Evolutionary conservation across 2,797 vertebrate genomes (phyloP).

Genomic region (Muraenolepis orangiensis): DNA sequence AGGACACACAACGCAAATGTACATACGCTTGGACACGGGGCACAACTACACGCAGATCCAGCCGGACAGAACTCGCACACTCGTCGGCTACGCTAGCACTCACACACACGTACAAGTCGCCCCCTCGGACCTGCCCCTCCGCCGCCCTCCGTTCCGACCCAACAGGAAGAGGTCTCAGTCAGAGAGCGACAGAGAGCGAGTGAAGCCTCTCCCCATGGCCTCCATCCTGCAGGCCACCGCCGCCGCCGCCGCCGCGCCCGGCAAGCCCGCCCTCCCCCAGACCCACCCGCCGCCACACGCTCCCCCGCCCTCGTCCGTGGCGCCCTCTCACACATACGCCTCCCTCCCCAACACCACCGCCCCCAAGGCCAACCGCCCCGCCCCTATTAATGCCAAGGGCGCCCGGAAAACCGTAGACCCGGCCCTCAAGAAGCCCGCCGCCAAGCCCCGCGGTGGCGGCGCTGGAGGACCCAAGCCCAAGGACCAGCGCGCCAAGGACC

Average conservation of each 20-base stretch:
- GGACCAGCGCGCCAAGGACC: slow-evolving; percentile 60
- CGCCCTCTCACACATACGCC: slow-evolving; percentile 77
- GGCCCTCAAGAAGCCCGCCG: slow-evolving; percentile 89
- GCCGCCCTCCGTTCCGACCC: slow-evolving; percentile 81
- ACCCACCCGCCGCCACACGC: not conserved
- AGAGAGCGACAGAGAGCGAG: slow-evolving; percentile 96
- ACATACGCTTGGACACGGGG: slow-evolving; percentile 75
- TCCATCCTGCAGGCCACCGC: slow-evolving; percentile 89
- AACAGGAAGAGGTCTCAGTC: slow-evolving; percentile 92
- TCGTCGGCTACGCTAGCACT: slow-evolving; percentile 64
- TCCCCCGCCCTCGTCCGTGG: slow-evolving; percentile 55
- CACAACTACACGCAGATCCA: slow-evolving; percentile 74
- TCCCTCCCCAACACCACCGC: slow-evolving; percentile 82
- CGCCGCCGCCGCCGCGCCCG: not conserved
- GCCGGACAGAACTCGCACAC: slow-evolving; percentile 70
- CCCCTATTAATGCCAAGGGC: slow-evolving; percentile 85
- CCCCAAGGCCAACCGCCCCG: slow-evolving; percentile 87
- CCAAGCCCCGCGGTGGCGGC: slow-evolving; percentile 83
- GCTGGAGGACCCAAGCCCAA: slow-evolving; percentile 80
- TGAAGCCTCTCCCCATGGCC: slow-evolving; percentile 92
- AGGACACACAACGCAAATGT: slow-evolving; percentile 70
- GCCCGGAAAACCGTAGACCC: slow-evolving; percentile 87
- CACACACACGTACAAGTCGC: slow-evolving; percentile 33
- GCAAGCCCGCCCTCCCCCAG: not conserved
- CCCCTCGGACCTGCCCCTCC: slow-evolving; percentile 75